A percentile compares a stretch with the other conserved stretches of the same genome.
Evolutionary conservation across 2,797 vertebrate species (phyloP).

Genomic region (Enteromius radiatus): DNA sequence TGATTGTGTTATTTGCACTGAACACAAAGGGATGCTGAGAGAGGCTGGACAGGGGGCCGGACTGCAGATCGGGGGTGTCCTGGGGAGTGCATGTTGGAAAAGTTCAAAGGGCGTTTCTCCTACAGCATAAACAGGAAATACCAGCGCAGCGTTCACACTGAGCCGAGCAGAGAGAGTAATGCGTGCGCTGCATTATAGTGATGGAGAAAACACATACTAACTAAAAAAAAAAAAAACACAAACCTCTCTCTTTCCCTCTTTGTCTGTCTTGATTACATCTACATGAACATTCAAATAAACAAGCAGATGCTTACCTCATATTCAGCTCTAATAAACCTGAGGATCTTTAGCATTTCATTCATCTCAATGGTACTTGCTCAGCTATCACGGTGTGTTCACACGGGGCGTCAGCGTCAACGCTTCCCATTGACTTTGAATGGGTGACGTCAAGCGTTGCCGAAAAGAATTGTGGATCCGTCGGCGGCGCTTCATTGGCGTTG

Average conservation of each 20-base stretch:
- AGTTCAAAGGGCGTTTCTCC: constrained; percentile 65
- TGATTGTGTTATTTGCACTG: constrained; percentile 44
- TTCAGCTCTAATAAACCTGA: neutral
- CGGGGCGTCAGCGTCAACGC: too few relatives aligned
- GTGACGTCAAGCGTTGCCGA: too few relatives aligned
- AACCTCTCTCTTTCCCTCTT: neutral
- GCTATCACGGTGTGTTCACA: neutral
- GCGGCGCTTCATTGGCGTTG: too few relatives aligned
- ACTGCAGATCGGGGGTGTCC: constrained; percentile 50
- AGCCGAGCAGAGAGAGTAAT: constrained; percentile 23
- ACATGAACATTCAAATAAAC: neutral
- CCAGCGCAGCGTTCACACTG: constrained; percentile 62
- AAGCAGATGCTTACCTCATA: neutral
- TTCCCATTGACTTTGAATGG: too few relatives aligned
- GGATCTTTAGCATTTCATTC: neutral
- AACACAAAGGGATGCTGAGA: constrained; percentile 54
- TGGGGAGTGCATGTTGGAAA: constrained; percentile 54
- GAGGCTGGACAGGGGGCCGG: constrained; percentile 40
- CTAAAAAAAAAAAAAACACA: neutral
- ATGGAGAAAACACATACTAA: constrained; percentile 21
- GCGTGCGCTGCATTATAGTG: constrained; percentile 31
- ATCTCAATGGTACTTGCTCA: neutral
- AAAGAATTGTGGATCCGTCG: too few relatives aligned
- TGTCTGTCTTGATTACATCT: neutral
- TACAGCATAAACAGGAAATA: constrained; percentile 69